These are phyloP conservation scores for Pocillopora meandrina DNA, from an alignment of 92 coral and sea anemone genomes.

Conservation along the genomic window DNA sequence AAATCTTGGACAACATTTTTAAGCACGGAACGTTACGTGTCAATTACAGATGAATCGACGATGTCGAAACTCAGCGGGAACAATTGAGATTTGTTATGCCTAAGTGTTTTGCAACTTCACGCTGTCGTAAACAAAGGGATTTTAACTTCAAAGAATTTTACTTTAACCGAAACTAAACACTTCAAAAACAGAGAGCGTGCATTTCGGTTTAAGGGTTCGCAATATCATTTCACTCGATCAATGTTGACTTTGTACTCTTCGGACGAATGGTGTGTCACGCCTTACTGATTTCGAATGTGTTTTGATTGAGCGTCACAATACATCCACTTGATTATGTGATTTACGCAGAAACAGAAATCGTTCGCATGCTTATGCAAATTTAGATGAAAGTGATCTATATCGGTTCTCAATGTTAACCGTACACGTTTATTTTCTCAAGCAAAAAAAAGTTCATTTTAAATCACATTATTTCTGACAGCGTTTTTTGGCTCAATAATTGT, in stretches of 20 bases:
- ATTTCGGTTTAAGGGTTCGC: background rate
- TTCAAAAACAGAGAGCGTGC: background rate
- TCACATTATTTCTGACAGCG: background rate
- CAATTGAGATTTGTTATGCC: background rate
- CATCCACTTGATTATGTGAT: background rate
- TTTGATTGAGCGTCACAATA: background rate
- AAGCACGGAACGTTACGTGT: too few species aligned
- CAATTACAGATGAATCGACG: too few species aligned
- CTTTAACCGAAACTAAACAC: background rate
- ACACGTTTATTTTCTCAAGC: too few species aligned
- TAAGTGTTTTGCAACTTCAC: background rate
- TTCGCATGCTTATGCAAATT: background rate
- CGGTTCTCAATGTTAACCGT: background rate
- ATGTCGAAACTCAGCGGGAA: background rate
- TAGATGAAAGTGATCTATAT: background rate
- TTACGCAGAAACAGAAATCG: background rate
- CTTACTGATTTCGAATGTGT: background rate
- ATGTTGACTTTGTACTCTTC: background rate
- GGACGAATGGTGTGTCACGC: background rate
- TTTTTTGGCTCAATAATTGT: too few species aligned
- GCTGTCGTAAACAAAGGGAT: background rate
- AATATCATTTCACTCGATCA: background rate
- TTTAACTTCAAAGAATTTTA: background rate
- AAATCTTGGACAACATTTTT: too few species aligned
- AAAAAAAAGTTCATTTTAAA: background rate